These are phyloP conservation scores for Xenus cinereus DNA, from an alignment of 2,113 vertebrate species.

Conservation along the genomic window DNA sequence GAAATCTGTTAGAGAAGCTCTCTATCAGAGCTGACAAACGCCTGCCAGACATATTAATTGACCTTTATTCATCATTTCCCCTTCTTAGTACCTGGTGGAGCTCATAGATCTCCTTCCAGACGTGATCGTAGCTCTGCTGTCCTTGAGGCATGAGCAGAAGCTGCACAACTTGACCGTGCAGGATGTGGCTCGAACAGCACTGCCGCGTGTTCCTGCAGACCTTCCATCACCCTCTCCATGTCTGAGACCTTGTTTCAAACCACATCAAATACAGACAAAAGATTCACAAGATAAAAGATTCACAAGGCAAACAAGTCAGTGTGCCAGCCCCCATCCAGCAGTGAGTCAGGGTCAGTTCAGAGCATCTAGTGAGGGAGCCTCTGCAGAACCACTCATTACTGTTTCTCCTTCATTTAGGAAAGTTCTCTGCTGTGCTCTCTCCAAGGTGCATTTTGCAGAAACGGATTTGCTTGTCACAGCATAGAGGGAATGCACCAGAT, in stretches of 20 bases:
- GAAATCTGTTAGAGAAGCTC: not conserved
- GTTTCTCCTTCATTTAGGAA: not conserved
- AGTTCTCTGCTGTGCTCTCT: not conserved
- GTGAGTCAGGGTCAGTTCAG: not conserved
- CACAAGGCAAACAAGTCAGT: not conserved
- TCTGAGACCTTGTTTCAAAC: constrained; percentile 64
- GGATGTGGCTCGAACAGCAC: not conserved
- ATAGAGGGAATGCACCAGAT: not conserved
- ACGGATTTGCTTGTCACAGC: not conserved
- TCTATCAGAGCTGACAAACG: not conserved
- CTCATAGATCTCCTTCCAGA: constrained; percentile 72
- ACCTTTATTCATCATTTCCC: not conserved
- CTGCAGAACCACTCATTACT: not conserved
- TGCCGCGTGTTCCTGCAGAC: constrained; percentile 54
- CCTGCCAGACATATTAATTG: not conserved
- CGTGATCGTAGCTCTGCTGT: not conserved
- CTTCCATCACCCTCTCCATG: constrained; percentile 50
- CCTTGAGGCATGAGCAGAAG: not conserved
- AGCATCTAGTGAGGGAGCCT: not conserved
- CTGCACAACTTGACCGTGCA: not conserved
- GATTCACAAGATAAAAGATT: not conserved
- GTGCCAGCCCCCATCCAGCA: not conserved
- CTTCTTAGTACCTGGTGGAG: constrained; percentile 62
- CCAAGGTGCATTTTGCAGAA: not conserved
- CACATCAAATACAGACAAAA: not conserved